Percentiles rank a stretch among this genome's conserved stretches.
These are phyloP conservation scores for Subanguina moxae DNA, from an alignment of 1,140 invertebrate genomes.

Conservation along the genomic window DNA sequence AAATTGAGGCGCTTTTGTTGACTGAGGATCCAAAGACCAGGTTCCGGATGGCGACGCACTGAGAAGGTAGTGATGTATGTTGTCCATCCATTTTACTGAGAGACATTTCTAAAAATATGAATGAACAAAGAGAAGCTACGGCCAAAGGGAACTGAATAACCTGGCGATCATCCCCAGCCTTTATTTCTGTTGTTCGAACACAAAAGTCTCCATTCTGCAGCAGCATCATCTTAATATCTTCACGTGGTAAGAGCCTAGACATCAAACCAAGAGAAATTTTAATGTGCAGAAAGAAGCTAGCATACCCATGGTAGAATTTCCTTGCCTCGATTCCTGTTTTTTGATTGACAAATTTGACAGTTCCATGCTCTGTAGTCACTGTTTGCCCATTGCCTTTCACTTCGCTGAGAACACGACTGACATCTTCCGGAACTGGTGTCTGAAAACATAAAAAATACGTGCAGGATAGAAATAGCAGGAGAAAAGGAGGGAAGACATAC, in stretches of 20 bases:
- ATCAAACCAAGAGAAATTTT: background rate
- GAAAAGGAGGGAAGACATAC: background rate
- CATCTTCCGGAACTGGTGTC: background rate
- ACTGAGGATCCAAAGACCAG: background rate
- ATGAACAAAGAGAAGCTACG: background rate
- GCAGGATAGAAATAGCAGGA: background rate
- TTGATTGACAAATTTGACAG: background rate
- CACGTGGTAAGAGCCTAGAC: slow-evolving; percentile 1
- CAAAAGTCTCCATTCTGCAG: slow-evolving; percentile 8
- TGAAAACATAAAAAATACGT: background rate
- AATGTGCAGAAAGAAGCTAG: background rate
- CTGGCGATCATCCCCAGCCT: background rate
- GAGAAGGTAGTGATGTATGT: background rate
- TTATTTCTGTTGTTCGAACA: slow-evolving; percentile 10
- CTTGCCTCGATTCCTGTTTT: background rate
- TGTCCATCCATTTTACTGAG: background rate
- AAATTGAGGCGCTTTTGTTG: background rate
- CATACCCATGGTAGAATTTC: slow-evolving; percentile 1
- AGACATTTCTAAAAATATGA: slow-evolving; percentile 3
- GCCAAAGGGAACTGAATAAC: background rate
- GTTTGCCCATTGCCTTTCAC: background rate
- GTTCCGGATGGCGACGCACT: background rate
- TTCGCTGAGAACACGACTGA: background rate
- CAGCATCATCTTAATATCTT: slow-evolving; percentile 8
- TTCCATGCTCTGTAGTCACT: background rate